Evolutionary conservation across 1,140 invertebrate genomes (phyloP).

Genomic region (Anastrepha ludens): DNA sequence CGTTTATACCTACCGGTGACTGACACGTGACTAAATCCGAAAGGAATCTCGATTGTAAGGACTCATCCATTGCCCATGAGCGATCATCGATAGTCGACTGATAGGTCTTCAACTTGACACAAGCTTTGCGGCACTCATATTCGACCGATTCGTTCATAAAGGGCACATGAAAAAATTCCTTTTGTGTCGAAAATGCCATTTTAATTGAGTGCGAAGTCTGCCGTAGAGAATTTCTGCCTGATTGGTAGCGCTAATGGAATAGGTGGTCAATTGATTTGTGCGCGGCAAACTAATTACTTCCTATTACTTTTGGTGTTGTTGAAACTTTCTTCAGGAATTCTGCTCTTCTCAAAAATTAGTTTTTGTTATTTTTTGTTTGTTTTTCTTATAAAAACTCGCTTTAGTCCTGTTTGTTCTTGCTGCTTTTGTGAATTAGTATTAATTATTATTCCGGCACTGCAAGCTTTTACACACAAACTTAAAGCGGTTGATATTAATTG

Average conservation of each 20-base stretch:
- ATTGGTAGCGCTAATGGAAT: neutral
- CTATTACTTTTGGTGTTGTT: neutral
- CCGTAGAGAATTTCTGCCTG: neutral
- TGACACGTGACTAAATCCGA: slow-evolving; percentile 67
- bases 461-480: slow-evolving; percentile 28
- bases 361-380: slow-evolving; percentile 8
- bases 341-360: neutral
- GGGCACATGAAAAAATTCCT: slow-evolving; percentile 68
- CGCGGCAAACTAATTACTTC: neutral
- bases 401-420: neutral
- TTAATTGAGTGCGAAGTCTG: neutral
- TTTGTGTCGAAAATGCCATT: slow-evolving; percentile 71
- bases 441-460: neutral
- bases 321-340: no score
- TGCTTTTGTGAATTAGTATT: neutral
- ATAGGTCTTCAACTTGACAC: slow-evolving; percentile 69
- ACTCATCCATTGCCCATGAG: slow-evolving; percentile 66
- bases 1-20: slow-evolving; percentile 48
- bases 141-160: slow-evolving; percentile 64
- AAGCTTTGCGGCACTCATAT: slow-evolving; percentile 61
- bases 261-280: neutral
- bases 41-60: slow-evolving; percentile 65
- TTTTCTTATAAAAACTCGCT: neutral
- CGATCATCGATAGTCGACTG: slow-evolving; percentile 67
- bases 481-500: neutral